Conservation (phyloP, 2,888 invertebrate genomes). For the Callosobruchus maculatus region DNA sequence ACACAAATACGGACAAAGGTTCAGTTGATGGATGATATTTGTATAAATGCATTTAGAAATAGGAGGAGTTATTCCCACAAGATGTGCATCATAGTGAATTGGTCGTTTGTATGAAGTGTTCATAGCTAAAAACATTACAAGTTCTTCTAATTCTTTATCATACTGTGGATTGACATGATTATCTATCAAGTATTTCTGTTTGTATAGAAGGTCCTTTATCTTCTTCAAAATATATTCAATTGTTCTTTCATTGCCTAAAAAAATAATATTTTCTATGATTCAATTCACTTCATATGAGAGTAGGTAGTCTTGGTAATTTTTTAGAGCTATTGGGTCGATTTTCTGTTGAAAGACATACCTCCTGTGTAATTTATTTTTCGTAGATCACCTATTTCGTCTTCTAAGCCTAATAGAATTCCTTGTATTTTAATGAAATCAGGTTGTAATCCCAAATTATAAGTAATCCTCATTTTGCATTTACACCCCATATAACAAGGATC, state of each 20-base stretch:
- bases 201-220: conserved; percentile 23
- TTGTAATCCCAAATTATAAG: background rate
- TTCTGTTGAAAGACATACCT: background rate
- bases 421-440: background rate
- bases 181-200: conserved; percentile 25
- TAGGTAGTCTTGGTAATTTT: too few species aligned
- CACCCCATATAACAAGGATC: background rate
- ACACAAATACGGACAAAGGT: conserved; percentile 29
- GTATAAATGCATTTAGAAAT: conserved; percentile 40
- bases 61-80: conserved; percentile 36
- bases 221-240: conserved; percentile 26
- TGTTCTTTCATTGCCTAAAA: conserved; percentile 38
- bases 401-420: background rate
- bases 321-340: too few species aligned
- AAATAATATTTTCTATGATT: too few species aligned
- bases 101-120: conserved; percentile 37
- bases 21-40: conserved; percentile 31
- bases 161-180: conserved; percentile 18
- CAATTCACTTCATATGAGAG: too few species aligned
- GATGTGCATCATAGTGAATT: conserved; percentile 32
- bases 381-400: background rate
- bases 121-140: conserved; percentile 36
- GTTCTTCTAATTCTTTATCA: conserved; percentile 30
- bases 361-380: background rate
- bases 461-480: background rate